phyloP scores from a whole-genome alignment of 2,113 vertebrate species.

The Macquaria ambigua region DNA sequence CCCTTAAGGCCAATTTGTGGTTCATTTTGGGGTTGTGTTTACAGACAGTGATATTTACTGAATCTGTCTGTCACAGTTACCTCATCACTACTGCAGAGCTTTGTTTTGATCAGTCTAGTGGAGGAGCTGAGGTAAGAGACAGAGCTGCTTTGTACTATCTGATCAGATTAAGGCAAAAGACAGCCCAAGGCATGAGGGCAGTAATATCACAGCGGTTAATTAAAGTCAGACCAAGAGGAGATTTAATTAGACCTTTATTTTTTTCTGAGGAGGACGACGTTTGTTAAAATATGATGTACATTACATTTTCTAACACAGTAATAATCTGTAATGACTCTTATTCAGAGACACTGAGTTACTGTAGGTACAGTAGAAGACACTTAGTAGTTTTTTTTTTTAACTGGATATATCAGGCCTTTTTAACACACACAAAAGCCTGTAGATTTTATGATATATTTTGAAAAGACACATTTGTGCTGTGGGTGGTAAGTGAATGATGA shows the following conservation, averaged over 20 bases:
- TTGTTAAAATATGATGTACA: background rate
- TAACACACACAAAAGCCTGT: background rate
- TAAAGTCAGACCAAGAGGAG: constrained; percentile 51
- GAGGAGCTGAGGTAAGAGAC: constrained; percentile 46
- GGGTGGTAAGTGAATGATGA: background rate
- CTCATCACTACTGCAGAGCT: constrained; percentile 18
- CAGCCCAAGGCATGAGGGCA: constrained; percentile 41
- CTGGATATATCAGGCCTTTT: background rate
- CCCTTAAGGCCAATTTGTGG: constrained; percentile 35
- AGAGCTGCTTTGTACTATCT: constrained; percentile 50
- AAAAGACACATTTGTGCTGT: background rate
- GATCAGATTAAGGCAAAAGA: constrained; percentile 58
- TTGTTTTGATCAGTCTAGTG: constrained; percentile 1
- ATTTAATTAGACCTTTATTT: constrained; percentile 45
- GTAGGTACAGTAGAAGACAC: background rate
- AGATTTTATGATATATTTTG: background rate
- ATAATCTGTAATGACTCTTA: background rate
- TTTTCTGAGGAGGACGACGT: constrained; percentile 6
- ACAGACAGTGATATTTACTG: constrained; percentile 30
- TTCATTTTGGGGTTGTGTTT: constrained; percentile 41
- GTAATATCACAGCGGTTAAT: constrained; percentile 60
- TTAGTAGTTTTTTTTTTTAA: background rate
- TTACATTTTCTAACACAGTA: background rate
- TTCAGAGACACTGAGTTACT: background rate
- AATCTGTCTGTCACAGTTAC: constrained; percentile 28